Conservation (phyloP, 2,888 invertebrate genomes). For the Stenchaetothrips biformis region DNA sequence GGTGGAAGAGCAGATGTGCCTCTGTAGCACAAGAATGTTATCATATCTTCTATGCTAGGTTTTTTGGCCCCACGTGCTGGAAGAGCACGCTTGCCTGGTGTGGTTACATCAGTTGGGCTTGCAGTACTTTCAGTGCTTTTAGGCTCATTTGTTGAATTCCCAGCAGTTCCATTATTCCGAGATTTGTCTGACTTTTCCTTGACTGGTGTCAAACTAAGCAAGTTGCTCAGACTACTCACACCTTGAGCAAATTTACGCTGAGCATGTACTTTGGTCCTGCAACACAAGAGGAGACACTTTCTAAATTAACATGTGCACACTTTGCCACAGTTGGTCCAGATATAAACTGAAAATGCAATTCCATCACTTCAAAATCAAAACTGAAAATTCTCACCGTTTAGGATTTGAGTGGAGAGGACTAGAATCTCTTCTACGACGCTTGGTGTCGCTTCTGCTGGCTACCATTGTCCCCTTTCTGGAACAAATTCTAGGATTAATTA, state of each 20-base stretch:
- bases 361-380: too few species aligned
- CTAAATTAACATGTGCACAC: too few species aligned
- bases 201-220: conserved; percentile 51
- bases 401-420: conserved; percentile 45
- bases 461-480: conserved; percentile 41
- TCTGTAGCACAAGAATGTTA: conserved; percentile 78
- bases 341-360: too few species aligned
- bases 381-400: conserved; percentile 45
- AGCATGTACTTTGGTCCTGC: conserved; percentile 73
- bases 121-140: conserved; percentile 36
- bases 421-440: conserved; percentile 46
- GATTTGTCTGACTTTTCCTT: conserved; percentile 46
- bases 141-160: conserved; percentile 17
- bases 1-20: conserved; percentile 47
- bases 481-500: background rate
- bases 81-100: conserved; percentile 39
- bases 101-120: conserved; percentile 28
- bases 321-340: background rate
- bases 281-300: too few species aligned
- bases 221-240: conserved; percentile 56
- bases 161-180: background rate
- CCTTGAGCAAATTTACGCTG: conserved; percentile 86
- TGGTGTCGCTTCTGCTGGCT: conserved; percentile 45
- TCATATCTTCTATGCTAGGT: conserved; percentile 79
- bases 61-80: conserved; percentile 57